Evolutionary conservation across 2,888 invertebrate species (phyloP).

Genomic region (Enoplolaimus lenunculus): DNA sequence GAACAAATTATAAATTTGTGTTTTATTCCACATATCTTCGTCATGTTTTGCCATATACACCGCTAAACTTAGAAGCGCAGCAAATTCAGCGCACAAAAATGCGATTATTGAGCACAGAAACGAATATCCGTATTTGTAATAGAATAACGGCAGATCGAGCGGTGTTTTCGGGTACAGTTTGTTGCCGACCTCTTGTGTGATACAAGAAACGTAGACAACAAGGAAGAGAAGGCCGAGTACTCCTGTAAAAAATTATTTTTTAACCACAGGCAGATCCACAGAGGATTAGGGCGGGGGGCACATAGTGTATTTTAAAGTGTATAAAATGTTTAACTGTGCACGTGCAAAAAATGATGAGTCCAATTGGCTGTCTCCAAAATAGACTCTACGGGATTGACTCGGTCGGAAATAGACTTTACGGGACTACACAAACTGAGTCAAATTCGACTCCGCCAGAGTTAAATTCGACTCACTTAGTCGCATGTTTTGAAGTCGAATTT

Average conservation of each 20-base stretch:
- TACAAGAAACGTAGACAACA: constrained; percentile 36
- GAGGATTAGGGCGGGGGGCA: no score
- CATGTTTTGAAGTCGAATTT: no score
- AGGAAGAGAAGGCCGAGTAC: constrained; percentile 35
- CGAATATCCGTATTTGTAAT: constrained; percentile 36
- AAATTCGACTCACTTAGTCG: no score
- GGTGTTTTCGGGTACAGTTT: constrained; percentile 35
- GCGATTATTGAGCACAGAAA: constrained; percentile 26
- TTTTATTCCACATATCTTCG: constrained; percentile 36
- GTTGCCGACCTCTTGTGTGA: constrained; percentile 33
- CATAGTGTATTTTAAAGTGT: no score
- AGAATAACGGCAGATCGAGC: constrained; percentile 39
- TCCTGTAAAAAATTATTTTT: constrained; percentile 30
- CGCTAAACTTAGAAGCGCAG: constrained; percentile 34
- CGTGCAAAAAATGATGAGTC: no score
- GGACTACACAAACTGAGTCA: no score
- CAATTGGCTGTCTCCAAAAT: no score
- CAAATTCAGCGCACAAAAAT: constrained; percentile 35
- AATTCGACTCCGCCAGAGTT: no score
- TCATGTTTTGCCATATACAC: constrained; percentile 40
- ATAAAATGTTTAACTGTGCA: no score
- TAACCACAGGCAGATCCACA: no score
- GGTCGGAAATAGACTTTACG: no score
- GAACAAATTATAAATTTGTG: constrained; percentile 28
- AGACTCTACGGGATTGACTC: no score